Evolutionary conservation across 2,888 invertebrate species (phyloP).

Genomic region (Lasioglossum malachurum): DNA sequence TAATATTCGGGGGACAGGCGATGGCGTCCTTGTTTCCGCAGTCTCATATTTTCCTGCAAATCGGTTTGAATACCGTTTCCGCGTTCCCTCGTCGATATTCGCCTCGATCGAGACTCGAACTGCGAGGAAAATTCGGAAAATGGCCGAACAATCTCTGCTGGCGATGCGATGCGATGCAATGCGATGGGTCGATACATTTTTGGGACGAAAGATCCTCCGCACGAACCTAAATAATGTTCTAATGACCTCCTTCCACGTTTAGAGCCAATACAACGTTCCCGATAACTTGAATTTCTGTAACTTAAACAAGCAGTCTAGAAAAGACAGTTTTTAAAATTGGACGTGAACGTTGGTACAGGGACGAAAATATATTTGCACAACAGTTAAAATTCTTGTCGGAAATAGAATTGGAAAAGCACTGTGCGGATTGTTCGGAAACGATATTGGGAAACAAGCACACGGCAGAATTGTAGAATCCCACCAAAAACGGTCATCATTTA

Average conservation of each 20-base stretch:
- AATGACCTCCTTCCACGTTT: neutral
- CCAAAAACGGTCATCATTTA: slow-evolving; percentile 67
- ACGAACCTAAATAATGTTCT: neutral
- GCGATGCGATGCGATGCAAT: neutral
- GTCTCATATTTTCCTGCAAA: slow-evolving; percentile 25
- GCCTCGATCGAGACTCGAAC: neutral
- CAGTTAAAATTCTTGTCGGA: neutral
- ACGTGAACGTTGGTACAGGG: neutral
- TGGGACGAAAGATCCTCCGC: neutral
- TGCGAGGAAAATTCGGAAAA: neutral
- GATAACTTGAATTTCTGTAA: neutral
- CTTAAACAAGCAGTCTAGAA: neutral
- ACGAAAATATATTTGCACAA: neutral
- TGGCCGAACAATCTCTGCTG: neutral
- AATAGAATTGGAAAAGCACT: neutral
- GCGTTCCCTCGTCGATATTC: slow-evolving; percentile 1
- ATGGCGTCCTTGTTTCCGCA: slow-evolving; percentile 3
- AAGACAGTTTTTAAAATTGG: neutral
- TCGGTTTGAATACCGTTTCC: slow-evolving; percentile 8
- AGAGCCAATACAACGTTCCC: neutral
- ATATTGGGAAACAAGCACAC: neutral
- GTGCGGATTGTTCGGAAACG: neutral
- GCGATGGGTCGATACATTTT: neutral
- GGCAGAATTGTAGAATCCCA: slow-evolving; percentile 46
- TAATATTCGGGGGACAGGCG: neutral